Evolutionary conservation across 2,797 vertebrate species (phyloP), one percentile per base, ranked within the genome.

Genomic region (Enteromius trimaculatus): DNA sequence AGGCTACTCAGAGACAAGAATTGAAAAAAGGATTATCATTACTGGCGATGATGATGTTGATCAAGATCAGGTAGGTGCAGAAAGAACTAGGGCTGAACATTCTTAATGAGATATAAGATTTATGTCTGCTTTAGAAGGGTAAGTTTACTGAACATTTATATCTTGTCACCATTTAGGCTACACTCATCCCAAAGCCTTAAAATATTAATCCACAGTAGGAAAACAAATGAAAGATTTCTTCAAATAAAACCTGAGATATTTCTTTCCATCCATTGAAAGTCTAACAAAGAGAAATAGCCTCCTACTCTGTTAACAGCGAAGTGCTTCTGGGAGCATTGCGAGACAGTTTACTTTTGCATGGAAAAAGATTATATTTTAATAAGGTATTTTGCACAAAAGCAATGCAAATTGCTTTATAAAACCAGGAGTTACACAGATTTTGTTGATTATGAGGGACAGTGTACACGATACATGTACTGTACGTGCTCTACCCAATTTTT

Each of bases 1-100:
- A 84, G 98, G 98, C 55, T 99, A 99, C 91, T 99, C 98, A 0
- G 98, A 99, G 93, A 99, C 98, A 0, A 96, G 98, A 87, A 99
- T 99, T 51, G 98, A 99, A 94, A 99, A 99, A 91, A 96, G 98
- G 92, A 99, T 99, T 92, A 99, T 99, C 88, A 99, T 99, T 92
- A 99, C 98, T 2, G 98, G 98, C 89, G 98, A 99, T 51, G 98
- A 99, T 90, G 98, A 99, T 31, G 98, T 99, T 64, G 97, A 99
- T 91, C 98, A 99, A 94, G 98, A 99, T 87, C 97, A 99, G 97
- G 98, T 99, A 93, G 89, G 91, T 74, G 72, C 14, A 44, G 49
- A 77, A 39, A 7, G 8, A 69, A 65, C 10, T 14, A 49, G 3
- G 42, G 17, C 37, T 26, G 9, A 8, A 4, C 2, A 7, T 42